These are phyloP conservation scores for Drosophila setosimentum DNA, from an alignment of 2,888 invertebrate genomes.

Conservation along the genomic window DNA sequence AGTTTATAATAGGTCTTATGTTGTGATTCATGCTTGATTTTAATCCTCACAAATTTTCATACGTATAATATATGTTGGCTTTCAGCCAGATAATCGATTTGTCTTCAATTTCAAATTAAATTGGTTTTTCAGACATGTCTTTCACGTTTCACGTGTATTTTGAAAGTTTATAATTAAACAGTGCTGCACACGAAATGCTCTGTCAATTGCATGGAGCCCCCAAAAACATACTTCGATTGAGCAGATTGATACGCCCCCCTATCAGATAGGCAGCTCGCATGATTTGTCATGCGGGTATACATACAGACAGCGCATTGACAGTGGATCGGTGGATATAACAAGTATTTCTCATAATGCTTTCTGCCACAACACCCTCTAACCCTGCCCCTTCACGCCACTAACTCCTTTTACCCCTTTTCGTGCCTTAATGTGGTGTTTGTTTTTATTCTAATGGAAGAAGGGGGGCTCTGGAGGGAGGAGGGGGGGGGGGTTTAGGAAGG, in stretches of 20 bases:
- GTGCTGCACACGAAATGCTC: slow-evolving; percentile 24
- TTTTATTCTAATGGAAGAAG: slow-evolving; percentile 11
- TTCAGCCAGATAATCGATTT: slow-evolving; percentile 13
- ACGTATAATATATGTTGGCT: too few species aligned
- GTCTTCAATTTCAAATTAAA: slow-evolving; percentile 3
- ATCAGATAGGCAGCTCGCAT: slow-evolving; percentile 49
- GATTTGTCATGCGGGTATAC: slow-evolving; percentile 69
- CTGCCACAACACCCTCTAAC: slow-evolving; percentile 2
- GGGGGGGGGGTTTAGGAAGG: not conserved
- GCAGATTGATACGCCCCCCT: not conserved
- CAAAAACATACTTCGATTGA: slow-evolving; percentile 6
- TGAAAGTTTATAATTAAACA: slow-evolving; percentile 58
- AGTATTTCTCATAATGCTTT: slow-evolving; percentile 26
- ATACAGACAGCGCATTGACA: slow-evolving; percentile 37
- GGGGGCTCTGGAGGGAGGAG: not conserved
- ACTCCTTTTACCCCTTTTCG: slow-evolving; percentile 17
- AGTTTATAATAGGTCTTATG: not conserved
- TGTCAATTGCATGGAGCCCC: slow-evolving; percentile 16
- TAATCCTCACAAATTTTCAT: not conserved
- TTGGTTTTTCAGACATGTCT: not conserved
- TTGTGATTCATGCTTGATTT: not conserved
- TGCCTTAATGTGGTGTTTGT: slow-evolving; percentile 37
- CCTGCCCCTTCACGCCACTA: not conserved
- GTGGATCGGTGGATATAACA: slow-evolving; percentile 23
- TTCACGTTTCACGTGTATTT: not conserved